Conservation (phyloP, 2,113 vertebrate genomes). For the Cranoglanis bouderius region DNA sequence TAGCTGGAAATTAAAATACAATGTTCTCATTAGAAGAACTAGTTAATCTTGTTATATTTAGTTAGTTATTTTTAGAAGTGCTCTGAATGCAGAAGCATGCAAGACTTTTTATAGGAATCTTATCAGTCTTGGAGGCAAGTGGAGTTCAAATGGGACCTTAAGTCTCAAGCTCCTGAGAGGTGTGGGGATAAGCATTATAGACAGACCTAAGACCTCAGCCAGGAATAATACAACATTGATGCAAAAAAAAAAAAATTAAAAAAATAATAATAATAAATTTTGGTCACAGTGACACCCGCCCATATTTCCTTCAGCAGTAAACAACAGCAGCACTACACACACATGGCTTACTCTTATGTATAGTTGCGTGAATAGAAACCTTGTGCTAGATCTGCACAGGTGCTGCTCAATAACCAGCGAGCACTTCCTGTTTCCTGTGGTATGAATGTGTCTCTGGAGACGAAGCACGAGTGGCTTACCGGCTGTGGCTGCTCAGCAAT, state of each 20-base stretch:
- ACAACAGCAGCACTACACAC: background rate
- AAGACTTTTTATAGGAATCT: background rate
- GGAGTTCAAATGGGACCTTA: constrained; percentile 23
- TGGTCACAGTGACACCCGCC: background rate
- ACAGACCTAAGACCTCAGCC: constrained; percentile 3
- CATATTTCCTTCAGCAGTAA: constrained; percentile 6
- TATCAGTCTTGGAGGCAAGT: constrained; percentile 35
- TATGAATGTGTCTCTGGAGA: constrained; percentile 18
- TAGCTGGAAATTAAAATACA: background rate
- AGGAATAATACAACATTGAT: constrained; percentile 25
- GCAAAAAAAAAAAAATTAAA: background rate
- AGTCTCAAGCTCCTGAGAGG: constrained; percentile 26
- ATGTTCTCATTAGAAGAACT: background rate
- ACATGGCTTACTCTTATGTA: background rate
- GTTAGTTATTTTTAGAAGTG: constrained; percentile 29
- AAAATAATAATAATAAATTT: background rate
- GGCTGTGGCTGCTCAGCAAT: constrained; percentile 88
- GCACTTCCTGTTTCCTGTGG: constrained; percentile 34
- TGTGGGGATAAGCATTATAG: background rate
- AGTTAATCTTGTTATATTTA: background rate
- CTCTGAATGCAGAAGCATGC: background rate
- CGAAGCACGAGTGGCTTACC: constrained; percentile 72
- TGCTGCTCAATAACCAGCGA: constrained; percentile 31
- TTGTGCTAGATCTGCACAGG: constrained; percentile 15
- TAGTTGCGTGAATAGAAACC: background rate